phyloP scores from a whole-genome alignment of 2,797 vertebrate genomes.

The Anguilla megastoma region DNA sequence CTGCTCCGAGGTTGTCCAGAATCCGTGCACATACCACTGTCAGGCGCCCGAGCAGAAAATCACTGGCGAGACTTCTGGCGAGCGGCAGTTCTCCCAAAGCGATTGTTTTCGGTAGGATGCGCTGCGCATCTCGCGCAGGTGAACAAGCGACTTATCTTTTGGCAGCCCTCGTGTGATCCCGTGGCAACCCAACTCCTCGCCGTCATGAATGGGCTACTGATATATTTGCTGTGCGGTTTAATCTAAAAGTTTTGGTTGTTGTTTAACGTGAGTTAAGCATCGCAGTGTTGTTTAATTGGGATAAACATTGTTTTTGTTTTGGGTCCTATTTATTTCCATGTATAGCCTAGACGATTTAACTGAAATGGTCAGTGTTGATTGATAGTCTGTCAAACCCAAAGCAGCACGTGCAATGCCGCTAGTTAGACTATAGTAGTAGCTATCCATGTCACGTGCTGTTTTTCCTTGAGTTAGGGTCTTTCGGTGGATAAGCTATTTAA shows the following conservation, averaged over 20 bases:
- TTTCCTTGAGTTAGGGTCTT: neutral
- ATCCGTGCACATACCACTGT: slow-evolving; percentile 15
- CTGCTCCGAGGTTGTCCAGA: slow-evolving; percentile 11
- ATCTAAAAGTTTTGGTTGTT: neutral
- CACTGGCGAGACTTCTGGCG: slow-evolving; percentile 23
- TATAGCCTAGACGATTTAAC: neutral
- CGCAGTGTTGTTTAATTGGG: neutral
- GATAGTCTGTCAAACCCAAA: neutral
- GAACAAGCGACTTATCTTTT: neutral
- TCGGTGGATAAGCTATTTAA: too few relatives aligned
- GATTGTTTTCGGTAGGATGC: neutral
- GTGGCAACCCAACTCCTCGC: neutral
- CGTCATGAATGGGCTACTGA: neutral
- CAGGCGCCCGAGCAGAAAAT: neutral
- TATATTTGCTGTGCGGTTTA: neutral
- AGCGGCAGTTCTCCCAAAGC: slow-evolving; percentile 15
- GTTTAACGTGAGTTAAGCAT: neutral
- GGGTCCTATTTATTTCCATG: neutral
- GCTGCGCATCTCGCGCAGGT: slow-evolving; percentile 42
- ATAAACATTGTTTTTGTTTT: neutral
- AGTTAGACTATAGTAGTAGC: neutral
- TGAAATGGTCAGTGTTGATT: neutral
- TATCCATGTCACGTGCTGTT: neutral
- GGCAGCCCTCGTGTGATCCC: neutral
- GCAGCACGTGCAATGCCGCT: neutral